phyloP scores from a whole-genome alignment of 2,888 invertebrate species.

The Lasioglossum oenotherae region DNA sequence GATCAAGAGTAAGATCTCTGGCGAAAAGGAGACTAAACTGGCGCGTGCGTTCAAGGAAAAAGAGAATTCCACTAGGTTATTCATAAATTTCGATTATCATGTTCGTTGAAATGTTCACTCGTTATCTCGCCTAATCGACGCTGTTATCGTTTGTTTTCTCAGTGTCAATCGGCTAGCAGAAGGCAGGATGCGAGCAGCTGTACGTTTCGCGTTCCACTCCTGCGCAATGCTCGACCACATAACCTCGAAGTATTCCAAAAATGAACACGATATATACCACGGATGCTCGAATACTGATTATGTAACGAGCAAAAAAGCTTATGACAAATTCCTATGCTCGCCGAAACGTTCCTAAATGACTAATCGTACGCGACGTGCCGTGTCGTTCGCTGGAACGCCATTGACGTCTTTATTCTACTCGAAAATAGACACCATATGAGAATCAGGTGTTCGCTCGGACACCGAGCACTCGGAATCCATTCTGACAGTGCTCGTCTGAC shows the following conservation, averaged over 20 bases:
- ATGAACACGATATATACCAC: slow-evolving; percentile 39
- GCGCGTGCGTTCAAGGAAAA: not conserved
- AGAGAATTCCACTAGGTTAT: not conserved
- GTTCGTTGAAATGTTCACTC: no score
- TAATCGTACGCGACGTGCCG: not conserved
- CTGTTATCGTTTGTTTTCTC: not conserved
- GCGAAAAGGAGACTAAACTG: no score
- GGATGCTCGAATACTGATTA: slow-evolving; percentile 52
- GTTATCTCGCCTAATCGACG: not conserved
- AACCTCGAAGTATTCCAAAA: slow-evolving; percentile 64
- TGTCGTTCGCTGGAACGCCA: not conserved
- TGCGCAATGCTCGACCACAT: slow-evolving; percentile 64
- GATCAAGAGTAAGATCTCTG: not conserved
- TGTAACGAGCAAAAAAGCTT: slow-evolving; percentile 59
- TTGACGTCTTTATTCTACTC: not conserved
- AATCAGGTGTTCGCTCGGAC: not conserved
- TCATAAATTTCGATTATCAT: not conserved
- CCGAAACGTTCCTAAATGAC: not conserved
- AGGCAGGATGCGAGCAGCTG: not conserved
- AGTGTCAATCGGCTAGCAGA: not conserved
- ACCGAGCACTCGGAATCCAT: not conserved
- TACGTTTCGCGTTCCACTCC: slow-evolving; percentile 24
- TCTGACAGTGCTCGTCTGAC: not conserved
- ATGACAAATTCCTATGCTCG: not conserved
- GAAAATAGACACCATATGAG: not conserved